Evolutionary conservation across 2,113 vertebrate genomes (phyloP), one percentile per base, ranked within the genome.

Genomic region (Rutilus rutilus): DNA sequence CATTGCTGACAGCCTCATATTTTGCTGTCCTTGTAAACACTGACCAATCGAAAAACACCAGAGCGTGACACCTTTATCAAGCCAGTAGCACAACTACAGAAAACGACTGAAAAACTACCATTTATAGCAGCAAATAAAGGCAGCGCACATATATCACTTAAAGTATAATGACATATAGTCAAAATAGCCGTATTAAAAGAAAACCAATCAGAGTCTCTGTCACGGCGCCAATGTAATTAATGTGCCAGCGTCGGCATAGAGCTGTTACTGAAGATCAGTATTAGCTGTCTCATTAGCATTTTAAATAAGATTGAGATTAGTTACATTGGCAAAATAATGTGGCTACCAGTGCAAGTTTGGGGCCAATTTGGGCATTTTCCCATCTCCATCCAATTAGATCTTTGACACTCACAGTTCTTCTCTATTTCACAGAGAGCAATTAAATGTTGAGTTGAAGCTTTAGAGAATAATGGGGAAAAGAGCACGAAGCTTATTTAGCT

Each of bases 331-430:
- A 82, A 82, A 83, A 84, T 54, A 74, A 62, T 47, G n/a, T 25
- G 33, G 42, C 50, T 39, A 87, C 39, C 57, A 71, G 76, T 19
- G 39, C 14, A 33, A 84, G 69, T 84, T 87, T 78, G 42, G 52
- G 33, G 74, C 74, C 71, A 83, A 36, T 65, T 83, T 83, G 57
- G 74, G 77, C 19, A 64, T 39, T 80, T 86, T 73, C 14, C 80
- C 21, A 1, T 84, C 65, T 75, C 80, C 52, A 45, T 86, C 59
- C 65, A 84, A 75, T 65, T 86, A 80, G 52, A 71, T 67, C 67
- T 75, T 75, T 86, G 85, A 86, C 85, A 82, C 74, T 83, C 60
- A 83, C 85, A 78, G 73, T 86, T 86, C 54, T 79, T 75, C 80
- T 71, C 75, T 33, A 79, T 83, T 88, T 88, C 74, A 62, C 36